phyloP scores from a whole-genome alignment of 2,113 vertebrate species.

The Chaetodon trifascialis region DNA sequence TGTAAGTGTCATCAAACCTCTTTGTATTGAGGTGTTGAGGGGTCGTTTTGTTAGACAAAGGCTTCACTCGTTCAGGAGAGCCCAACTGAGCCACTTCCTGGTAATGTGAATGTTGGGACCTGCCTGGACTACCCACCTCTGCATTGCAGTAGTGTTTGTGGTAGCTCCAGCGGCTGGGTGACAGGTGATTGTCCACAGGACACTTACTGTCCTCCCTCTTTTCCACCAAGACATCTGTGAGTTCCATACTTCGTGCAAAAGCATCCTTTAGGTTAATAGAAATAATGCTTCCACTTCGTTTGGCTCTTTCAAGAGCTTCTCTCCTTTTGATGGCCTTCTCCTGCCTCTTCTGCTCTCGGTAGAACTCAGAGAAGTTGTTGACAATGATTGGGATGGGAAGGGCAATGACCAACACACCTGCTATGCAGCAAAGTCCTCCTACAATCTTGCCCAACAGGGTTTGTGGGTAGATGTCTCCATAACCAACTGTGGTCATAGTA shows the following conservation, averaged over 20 bases:
- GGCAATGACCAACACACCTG: constrained; percentile 96
- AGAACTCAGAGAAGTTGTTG: constrained; percentile 99
- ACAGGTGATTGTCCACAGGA: constrained; percentile 88
- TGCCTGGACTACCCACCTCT: constrained; percentile 80
- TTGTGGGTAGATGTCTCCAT: constrained; percentile 98
- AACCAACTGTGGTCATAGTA: constrained; percentile 99
- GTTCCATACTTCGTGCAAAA: constrained; percentile 95
- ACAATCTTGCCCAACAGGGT: constrained; percentile 97
- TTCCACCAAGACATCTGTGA: constrained; percentile 94
- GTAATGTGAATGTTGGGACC: constrained; percentile 87
- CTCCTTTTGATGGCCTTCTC: constrained; percentile 98
- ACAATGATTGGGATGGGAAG: constrained; percentile 99
- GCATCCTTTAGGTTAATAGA: constrained; percentile 98
- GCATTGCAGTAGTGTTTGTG: constrained; percentile 90
- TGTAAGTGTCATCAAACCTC: constrained; percentile 89
- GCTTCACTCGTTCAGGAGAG: constrained; percentile 86
- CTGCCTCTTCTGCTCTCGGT: constrained; percentile 98
- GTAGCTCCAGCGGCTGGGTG: constrained; percentile 93
- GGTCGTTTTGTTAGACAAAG: constrained; percentile 80
- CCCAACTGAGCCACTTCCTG: constrained; percentile 90
- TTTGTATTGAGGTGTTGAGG: constrained; percentile 84
- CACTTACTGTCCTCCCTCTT: constrained; percentile 89
- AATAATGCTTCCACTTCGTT: constrained; percentile 96
- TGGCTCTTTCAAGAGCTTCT: constrained; percentile 96
- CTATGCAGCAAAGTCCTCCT: constrained; percentile 97